Base-by-base conservation (phyloP, 1,140 invertebrate genomes). In the Aphidius ervi region DNA sequence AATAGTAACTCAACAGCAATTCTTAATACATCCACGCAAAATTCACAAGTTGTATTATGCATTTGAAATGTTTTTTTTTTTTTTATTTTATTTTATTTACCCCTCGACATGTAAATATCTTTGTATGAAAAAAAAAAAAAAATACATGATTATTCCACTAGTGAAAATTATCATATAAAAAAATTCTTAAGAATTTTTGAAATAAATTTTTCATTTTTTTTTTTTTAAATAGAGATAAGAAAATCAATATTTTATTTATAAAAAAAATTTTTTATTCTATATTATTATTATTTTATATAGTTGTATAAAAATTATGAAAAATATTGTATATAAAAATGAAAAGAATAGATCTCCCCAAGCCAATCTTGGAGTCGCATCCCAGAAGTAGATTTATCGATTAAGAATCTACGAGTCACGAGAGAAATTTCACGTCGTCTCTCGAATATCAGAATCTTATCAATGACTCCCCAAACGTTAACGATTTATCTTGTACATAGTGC, bases 311-410 rank as follows among this genome's bases (percentile, higher is more conserved):
- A 52, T 52, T 52, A 39, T 37, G 9, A 16, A 41, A 41, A 40
- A 41, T 16, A 40, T 8, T 10, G 3, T 23, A 52, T 9, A n/a
- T 5, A 16, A 41, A 54, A 54, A 54, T 54, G 52, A 54, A 7
- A 40, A 42, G 39, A 54, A 54, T 54, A 16, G 16, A 31, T 31
- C 23, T 31, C 4, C 39, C 39, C 40, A 9, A 54, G 40, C 39
- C 52, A 54, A 54, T 54, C 16, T 54, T 54, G 5, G 7, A 37
- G 9, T 23, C 31, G 39, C 49, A 52, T 39, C 52, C 52, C 52
- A 37, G n/a, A 9, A 40, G 52, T 40, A 54, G 52, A 54, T 54
- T 54, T 54, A 54, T 54, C 52, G 52, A 54, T 54, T 54, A 54
- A 54, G 40, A 40, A 54, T 54, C 52, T 54, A 54, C 52, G 40